phyloP scores from a whole-genome alignment of 2,888 invertebrate genomes.

The Hydropsyche betteni region DNA sequence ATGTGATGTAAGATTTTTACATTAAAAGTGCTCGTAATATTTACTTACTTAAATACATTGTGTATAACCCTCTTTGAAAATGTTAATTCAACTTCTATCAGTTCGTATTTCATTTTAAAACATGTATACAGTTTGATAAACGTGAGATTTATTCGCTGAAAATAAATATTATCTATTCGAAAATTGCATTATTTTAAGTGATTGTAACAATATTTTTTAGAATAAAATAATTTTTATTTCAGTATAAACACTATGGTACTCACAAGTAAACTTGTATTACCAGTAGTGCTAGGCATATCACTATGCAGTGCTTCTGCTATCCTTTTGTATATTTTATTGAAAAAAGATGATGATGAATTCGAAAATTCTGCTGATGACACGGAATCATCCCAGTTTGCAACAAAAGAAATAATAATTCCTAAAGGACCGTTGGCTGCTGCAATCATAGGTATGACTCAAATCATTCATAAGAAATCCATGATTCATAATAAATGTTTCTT shows the following conservation, averaged over 20 bases:
- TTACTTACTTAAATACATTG: no score
- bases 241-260: conserved; percentile 55
- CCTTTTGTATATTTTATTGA: conserved; percentile 73
- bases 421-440: conserved; percentile 69
- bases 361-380: neutral
- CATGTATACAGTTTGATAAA: no score
- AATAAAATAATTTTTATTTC: no score
- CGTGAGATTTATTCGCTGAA: no score
- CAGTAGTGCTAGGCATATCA: conserved; percentile 72
- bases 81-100: no score
- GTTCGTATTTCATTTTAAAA: no score
- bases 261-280: conserved; percentile 60
- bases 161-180: no score
- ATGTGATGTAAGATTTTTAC: no score
- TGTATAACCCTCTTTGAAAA: no score
- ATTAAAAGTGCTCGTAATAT: no score
- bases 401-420: conserved; percentile 68
- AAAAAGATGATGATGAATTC: conserved; percentile 68
- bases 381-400: conserved; percentile 17
- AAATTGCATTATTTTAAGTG: no score
- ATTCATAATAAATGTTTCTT: neutral
- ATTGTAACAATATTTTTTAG: no score
- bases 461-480: conserved; percentile 4
- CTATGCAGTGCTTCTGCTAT: conserved; percentile 75
- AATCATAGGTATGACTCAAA: conserved; percentile 67